These are phyloP conservation scores for Portevinia maculata DNA, from an alignment of 2,888 invertebrate genomes.

Conservation along the genomic window DNA sequence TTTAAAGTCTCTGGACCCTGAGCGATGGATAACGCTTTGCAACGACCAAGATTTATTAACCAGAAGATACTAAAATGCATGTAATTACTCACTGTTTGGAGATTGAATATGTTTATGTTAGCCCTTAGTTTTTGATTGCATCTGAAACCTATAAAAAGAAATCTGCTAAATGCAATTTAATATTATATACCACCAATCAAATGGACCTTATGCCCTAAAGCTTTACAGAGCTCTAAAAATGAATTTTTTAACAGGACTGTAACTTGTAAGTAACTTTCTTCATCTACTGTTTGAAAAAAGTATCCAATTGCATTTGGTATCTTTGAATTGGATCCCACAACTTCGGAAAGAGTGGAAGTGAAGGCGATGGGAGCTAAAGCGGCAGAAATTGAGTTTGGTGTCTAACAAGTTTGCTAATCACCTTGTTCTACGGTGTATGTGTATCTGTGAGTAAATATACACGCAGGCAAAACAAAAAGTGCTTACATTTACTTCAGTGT, in stretches of 20 bases:
- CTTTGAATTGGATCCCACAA: conserved; percentile 42
- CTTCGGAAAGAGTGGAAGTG: conserved; percentile 60
- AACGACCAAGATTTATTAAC: no score
- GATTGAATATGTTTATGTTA: no score
- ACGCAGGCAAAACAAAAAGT: conserved; percentile 35
- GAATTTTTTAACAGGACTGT: not conserved
- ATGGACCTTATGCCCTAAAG: no score
- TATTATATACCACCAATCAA: no score
- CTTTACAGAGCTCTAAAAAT: no score
- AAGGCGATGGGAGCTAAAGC: conserved; percentile 58
- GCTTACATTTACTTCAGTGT: conserved; percentile 6
- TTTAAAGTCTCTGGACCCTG: no score
- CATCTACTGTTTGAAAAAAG: conserved; percentile 6
- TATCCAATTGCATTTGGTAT: conserved; percentile 66
- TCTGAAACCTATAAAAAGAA: no score
- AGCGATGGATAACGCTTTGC: no score
- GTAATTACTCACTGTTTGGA: no score
- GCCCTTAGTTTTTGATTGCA: no score
- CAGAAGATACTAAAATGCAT: no score
- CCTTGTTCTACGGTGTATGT: conserved; percentile 61
- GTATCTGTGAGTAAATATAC: conserved; percentile 50
- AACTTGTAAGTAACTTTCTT: not conserved
- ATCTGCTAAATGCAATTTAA: no score
- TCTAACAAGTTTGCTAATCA: conserved; percentile 74
- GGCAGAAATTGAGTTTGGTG: conserved; percentile 68